These are phyloP conservation scores for Hemiscyllium ocellatum DNA, from an alignment of 2,113 vertebrate genomes.

Conservation along the genomic window DNA sequence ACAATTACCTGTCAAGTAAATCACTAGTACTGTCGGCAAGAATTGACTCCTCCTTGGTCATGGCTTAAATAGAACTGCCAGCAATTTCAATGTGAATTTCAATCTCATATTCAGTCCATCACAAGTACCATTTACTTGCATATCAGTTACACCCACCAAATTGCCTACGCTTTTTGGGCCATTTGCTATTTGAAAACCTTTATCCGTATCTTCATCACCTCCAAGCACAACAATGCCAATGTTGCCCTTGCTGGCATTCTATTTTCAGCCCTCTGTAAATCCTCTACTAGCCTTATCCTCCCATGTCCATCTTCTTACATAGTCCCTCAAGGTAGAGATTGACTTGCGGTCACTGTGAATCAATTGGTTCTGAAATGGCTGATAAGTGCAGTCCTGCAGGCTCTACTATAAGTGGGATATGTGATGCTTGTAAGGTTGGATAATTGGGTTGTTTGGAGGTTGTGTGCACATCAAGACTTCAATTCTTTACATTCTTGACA, in stretches of 20 bases:
- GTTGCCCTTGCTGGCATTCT: background rate
- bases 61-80: background rate
- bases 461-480: background rate
- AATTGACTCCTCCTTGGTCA: background rate
- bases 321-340: background rate
- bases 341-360: background rate
- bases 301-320: background rate
- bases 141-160: background rate
- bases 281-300: background rate
- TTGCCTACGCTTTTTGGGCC: background rate
- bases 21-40: background rate
- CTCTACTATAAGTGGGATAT: background rate
- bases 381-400: background rate
- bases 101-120: background rate
- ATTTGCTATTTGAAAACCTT: background rate
- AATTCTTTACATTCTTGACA: too few species aligned
- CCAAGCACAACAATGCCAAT: background rate
- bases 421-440: background rate
- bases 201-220: background rate
- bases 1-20: background rate
- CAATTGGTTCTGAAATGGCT: background rate
- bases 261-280: background rate
- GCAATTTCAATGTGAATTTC: background rate
- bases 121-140: background rate
- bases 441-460: background rate